Evolutionary conservation across 2,797 vertebrate genomes (phyloP).

Genomic region (Scyliorhinus canicula): DNA sequence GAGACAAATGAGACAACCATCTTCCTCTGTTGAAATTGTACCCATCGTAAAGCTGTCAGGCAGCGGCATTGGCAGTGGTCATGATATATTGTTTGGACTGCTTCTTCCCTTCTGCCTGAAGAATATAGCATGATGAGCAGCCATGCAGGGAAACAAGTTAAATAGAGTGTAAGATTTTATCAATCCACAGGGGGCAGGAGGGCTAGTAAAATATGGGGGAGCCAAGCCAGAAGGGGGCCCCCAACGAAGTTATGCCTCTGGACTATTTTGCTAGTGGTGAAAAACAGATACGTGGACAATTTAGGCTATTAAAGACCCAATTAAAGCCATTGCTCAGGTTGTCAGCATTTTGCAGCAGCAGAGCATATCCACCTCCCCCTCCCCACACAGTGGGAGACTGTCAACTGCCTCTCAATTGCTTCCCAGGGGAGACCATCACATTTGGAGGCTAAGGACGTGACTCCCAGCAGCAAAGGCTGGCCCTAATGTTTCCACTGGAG

Average conservation of each 20-base stretch:
- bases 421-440: neutral
- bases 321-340: no score
- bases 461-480: neutral
- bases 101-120: neutral
- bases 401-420: neutral
- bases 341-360: neutral
- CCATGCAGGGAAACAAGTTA: neutral
- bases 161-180: neutral
- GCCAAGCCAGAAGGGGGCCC: no score
- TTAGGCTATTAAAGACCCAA: neutral
- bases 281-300: neutral
- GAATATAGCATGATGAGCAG: neutral
- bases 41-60: neutral
- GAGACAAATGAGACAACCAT: neutral
- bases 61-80: neutral
- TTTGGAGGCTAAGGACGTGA: neutral
- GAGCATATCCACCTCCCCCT: neutral
- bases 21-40: neutral
- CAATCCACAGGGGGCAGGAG: neutral
- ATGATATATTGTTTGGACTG: conserved; percentile 10
- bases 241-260: neutral
- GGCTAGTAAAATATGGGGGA: neutral
- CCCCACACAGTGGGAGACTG: neutral
- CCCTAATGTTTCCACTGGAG: neutral
- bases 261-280: neutral